Percentiles rank a stretch among this genome's conserved stretches.
These are phyloP conservation scores for Scaptomyza cyrtandrae DNA, from an alignment of 2,888 invertebrate genomes.

Conservation along the genomic window DNA sequence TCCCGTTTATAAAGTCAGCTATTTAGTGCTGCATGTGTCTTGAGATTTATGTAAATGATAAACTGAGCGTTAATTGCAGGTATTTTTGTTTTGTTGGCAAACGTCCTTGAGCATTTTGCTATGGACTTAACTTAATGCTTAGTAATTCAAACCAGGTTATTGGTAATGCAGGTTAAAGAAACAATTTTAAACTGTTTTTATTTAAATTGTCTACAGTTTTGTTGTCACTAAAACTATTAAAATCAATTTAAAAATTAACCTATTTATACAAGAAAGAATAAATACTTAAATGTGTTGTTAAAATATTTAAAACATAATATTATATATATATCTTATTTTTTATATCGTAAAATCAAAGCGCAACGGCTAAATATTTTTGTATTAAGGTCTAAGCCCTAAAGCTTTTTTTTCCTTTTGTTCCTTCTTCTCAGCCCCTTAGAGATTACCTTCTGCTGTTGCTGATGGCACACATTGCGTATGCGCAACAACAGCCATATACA, in stretches of 20 bases:
- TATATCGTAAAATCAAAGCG: too few species aligned
- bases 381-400: too few species aligned
- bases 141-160: conserved; percentile 16
- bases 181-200: neutral
- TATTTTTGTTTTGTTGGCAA: conserved; percentile 22
- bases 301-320: too few species aligned
- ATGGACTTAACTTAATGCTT: conserved; percentile 27
- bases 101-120: conserved; percentile 52
- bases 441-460: conserved; percentile 35
- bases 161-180: neutral
- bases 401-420: neutral
- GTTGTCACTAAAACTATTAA: too few species aligned
- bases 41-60: conserved; percentile 50
- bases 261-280: too few species aligned
- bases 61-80: conserved; percentile 50
- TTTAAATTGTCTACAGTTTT: too few species aligned
- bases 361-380: too few species aligned
- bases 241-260: too few species aligned
- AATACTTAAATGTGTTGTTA: too few species aligned
- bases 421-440: conserved; percentile 25
- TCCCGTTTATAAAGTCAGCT: conserved; percentile 16
- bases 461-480: conserved; percentile 63
- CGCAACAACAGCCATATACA: conserved; percentile 86
- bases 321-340: too few species aligned
- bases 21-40: conserved; percentile 34